phyloP scores from a whole-genome alignment of 2,888 invertebrate species.

The Athripsodes cinereus region DNA sequence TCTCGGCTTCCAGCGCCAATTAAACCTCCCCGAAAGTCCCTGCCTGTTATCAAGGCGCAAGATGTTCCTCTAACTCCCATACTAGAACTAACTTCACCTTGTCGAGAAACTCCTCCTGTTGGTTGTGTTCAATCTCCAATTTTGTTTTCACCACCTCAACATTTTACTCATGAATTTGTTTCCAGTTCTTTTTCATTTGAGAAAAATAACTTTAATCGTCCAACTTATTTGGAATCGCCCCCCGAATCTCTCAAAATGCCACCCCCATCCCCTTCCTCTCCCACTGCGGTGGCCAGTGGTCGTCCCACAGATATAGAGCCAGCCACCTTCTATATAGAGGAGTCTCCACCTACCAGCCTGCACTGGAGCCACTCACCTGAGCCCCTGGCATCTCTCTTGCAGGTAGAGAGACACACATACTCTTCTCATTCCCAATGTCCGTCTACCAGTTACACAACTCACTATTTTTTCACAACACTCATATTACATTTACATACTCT shows the following conservation, averaged over 20 bases:
- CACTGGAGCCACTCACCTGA: slow-evolving; percentile 43
- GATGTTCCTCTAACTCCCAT: slow-evolving; percentile 30
- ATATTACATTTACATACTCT: no score
- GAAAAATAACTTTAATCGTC: slow-evolving; percentile 2
- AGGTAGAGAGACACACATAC: slow-evolving; percentile 32
- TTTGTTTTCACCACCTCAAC: slow-evolving; percentile 11
- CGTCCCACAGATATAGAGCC: slow-evolving; percentile 59
- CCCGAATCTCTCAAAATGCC: slow-evolving; percentile 15
- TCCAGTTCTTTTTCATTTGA: background rate
- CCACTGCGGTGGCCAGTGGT: slow-evolving; percentile 24
- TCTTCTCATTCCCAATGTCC: background rate
- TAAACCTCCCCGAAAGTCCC: slow-evolving; percentile 14
- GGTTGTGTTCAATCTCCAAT: background rate
- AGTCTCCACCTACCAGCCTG: slow-evolving; percentile 80
- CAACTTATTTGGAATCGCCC: slow-evolving; percentile 26
- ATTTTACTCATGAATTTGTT: background rate
- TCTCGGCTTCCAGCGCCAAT: slow-evolving; percentile 8
- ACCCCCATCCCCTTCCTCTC: slow-evolving; percentile 33
- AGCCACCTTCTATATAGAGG: slow-evolving; percentile 84
- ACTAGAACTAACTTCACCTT: slow-evolving; percentile 9
- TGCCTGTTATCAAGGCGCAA: slow-evolving; percentile 28
- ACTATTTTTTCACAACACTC: background rate
- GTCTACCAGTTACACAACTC: slow-evolving; percentile 14
- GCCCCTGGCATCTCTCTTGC: slow-evolving; percentile 37
- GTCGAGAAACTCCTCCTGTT: slow-evolving; percentile 1